These are phyloP conservation scores for Drosophila silvestris DNA, from an alignment of 2,888 invertebrate species.

Conservation along the genomic window DNA sequence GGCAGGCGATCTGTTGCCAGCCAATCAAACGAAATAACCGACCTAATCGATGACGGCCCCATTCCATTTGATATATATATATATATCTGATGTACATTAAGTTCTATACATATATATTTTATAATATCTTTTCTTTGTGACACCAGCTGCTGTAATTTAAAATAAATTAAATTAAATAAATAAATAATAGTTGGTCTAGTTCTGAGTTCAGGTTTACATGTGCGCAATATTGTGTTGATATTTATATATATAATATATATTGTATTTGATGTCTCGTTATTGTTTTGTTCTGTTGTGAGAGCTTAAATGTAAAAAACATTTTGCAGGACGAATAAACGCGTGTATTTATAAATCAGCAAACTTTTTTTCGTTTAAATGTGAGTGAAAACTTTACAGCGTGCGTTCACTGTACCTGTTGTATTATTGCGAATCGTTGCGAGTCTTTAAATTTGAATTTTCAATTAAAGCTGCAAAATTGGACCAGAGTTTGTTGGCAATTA, in stretches of 20 bases:
- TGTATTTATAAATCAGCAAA: slow-evolving; percentile 1
- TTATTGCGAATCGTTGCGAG: not conserved
- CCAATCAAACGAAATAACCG: slow-evolving; percentile 54
- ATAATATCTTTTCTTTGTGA: not conserved
- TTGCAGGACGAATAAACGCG: slow-evolving; percentile 8
- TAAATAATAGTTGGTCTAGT: not conserved
- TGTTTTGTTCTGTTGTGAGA: not conserved
- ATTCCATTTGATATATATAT: slow-evolving; percentile 3
- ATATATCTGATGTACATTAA: slow-evolving; percentile 35
- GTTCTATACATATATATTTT: slow-evolving; percentile 12
- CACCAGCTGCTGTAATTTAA: not conserved
- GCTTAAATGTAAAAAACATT: not conserved
- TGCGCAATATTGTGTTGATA: not conserved
- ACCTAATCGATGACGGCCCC: not conserved
- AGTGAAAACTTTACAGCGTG: not conserved
- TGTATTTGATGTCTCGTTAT: not conserved
- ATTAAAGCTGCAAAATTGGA: slow-evolving; percentile 8
- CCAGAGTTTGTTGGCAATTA: slow-evolving; percentile 21
- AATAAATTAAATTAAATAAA: not conserved
- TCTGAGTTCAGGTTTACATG: not conserved
- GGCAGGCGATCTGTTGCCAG: slow-evolving; percentile 18
- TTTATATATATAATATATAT: not conserved
- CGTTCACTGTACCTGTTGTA: slow-evolving; percentile 1
- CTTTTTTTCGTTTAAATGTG: not conserved
- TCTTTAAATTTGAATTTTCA: not conserved